Evolutionary conservation across 2,888 invertebrate genomes (phyloP).

Genomic region (Drosophila conformis): DNA sequence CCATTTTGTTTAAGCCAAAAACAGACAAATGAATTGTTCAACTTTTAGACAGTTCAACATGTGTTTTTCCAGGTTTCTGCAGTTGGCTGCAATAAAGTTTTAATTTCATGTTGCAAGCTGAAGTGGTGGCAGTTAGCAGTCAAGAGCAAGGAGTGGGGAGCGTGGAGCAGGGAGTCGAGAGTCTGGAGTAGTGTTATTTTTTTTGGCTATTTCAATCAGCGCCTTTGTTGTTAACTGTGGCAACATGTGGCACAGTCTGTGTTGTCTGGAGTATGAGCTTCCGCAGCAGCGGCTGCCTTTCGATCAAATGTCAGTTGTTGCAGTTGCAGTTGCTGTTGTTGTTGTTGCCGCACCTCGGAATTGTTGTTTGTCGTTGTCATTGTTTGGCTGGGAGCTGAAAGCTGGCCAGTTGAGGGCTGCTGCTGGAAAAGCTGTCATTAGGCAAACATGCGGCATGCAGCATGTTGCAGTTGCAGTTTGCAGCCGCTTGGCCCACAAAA

Average conservation of each 20-base stretch:
- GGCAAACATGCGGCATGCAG: conserved; percentile 53
- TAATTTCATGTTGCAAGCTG: conserved; percentile 33
- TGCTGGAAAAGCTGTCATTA: conserved; percentile 59
- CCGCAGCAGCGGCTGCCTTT: conserved; percentile 71
- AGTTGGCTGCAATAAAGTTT: conserved; percentile 18
- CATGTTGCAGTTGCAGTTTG: conserved; percentile 29
- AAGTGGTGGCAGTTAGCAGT: conserved; percentile 30
- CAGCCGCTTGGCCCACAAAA: conserved; percentile 55
- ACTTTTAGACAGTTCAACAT: not conserved
- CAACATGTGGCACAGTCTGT: conserved; percentile 37
- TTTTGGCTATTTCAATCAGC: conserved; percentile 58
- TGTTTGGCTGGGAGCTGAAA: conserved; percentile 25
- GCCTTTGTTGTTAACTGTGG: conserved; percentile 44
- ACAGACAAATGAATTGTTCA: not conserved
- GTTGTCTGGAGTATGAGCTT: conserved; percentile 46
- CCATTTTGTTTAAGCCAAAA: not conserved
- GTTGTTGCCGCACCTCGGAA: conserved; percentile 60
- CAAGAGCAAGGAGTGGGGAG: not conserved
- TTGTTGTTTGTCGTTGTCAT: conserved; percentile 59
- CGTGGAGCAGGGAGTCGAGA: not conserved
- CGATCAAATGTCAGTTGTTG: conserved; percentile 70
- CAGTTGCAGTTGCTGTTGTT: conserved; percentile 6
- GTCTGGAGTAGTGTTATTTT: not conserved
- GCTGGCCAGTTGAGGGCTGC: conserved; percentile 29
- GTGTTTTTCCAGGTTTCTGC: not conserved